Evolutionary conservation across 2,797 vertebrate species (phyloP), one percentile per base, ranked within the genome.

Genomic region (Alca torda): DNA sequence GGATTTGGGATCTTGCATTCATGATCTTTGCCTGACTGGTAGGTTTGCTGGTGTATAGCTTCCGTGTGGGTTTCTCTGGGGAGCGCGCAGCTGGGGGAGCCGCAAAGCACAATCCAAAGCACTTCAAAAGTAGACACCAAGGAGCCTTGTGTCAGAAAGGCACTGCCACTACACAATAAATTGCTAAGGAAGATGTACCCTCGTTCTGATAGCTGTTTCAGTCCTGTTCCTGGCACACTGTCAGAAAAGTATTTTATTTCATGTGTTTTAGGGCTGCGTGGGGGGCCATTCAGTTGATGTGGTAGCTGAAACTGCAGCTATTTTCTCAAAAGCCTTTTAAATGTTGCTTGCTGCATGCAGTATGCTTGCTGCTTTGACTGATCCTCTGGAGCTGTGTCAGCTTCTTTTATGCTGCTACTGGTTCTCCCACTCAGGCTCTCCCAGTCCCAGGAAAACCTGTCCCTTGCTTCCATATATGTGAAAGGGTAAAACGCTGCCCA

Each of bases 271-370:
- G 82, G n/a, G 56, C 70, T 92, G 75, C 31, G 92, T 48, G 46
- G 25, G 63, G 63, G 77, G 43, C 31, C 53, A 39, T 94, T 95
- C 50, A 64, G 19, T 74, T 80, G 75, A 92, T 51, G 48, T 57
- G 46, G 54, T 80, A 80, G 68, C 68, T 89, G 86, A 93, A 96
- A 92, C 86, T 82, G 90, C 93, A 96, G 64, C 37, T 91, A 80
- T 93, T 96, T 97, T 89, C 81, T 90, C 84, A 87, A 94, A 93
- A 95, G 43, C 41, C 31, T 87, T 96, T 91, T 90, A 95, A 93
- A 83, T 26, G 56, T 56, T 92, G 10, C 80, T 90, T 94, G 67
- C 82, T 83, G 48, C 35, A 30, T 23, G 12, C 59, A 54, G 63
- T 63, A 59, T 50, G 31, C 51, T 92, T 89, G 57, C 50, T 88